Evolutionary conservation across 2,113 vertebrate species (phyloP), one percentile per base, ranked within the genome.

Genomic region (Silurus meridionalis): DNA sequence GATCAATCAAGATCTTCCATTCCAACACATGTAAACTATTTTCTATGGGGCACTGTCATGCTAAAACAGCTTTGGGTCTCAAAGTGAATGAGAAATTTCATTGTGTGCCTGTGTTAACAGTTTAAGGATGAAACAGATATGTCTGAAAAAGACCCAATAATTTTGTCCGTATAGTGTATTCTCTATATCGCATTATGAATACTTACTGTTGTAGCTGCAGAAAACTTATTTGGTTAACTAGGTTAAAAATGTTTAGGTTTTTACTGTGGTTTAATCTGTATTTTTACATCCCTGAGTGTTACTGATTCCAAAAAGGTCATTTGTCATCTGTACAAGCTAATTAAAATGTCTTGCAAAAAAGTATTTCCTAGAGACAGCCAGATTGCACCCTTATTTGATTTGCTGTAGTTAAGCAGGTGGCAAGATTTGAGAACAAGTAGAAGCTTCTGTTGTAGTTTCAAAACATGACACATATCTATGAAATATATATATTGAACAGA

Each of bases 281-380:
- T 60, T 60, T 25, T 25, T 25, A 80, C 55, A 80, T 60, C 15
- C 55, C 25, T 6, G 57, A 80, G 28, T 80, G 78, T 46, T 80
- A 15, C 55, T 60, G 78, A 17, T 60, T 80, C 17, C 21, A 28
- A 19, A 60, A 60, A 80, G 78, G 78, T 80, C 55, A 19, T 80
- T 80, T 80, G 57, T 80, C 78, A 80, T 60, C 55, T 37, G 55
- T 28, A 80, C 78, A 60, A 80, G 15, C 57, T 80, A 80, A 80
- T 80, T 80, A 80, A 80, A 9, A n/a, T 37, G n/a, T 28, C 57
- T 46, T 78, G 23, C 55, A 60, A 60, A 78, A 80, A 57, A 58
- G 37, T 58, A 57, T 50, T 55, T 55, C 19, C n/a, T 55, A 53
- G 74, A 2, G 6, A 57, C 53, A 58, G 53, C 77, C 53, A 28